Base-by-base conservation (phyloP, 2,113 vertebrate genomes). In the Cyrtonyx montezumae region DNA sequence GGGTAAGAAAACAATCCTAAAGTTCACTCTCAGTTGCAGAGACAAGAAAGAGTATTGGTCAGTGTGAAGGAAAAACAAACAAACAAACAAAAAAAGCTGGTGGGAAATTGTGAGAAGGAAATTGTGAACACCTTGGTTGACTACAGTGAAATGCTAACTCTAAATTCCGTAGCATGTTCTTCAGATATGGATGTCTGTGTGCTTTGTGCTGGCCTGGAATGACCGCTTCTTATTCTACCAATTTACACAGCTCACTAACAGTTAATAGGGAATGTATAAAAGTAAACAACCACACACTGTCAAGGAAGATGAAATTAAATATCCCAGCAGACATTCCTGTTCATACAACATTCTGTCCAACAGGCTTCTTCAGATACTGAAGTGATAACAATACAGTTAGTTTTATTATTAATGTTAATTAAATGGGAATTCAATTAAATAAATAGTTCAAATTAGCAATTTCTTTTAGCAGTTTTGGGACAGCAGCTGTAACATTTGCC, bases 291-390 rank as follows among this genome's bases (percentile, higher is more conserved):
- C 0, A 8, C 49, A 79, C 82, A 75, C 12, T 88, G 65, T 80
- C 76, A 80, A 14, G 5, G 56, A 68, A 95, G 69, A 59, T 4
- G 85, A 91, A 94, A 96, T 75, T 83, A 90, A 94, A 94, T 80
- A 95, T 88, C 90, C 68, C 85, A 94, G 22, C 82, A 93, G 87
- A 94, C 86, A 90, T 81, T 94, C 74, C 49, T 79, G 53, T 66
- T 91, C 81, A 17, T 68, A 32, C 0, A 9, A 69, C 90, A 69
- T 81, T 94, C 81, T 89, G 81, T 63, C 59, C 93, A 83, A 46
- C 42, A 85, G 74, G 73, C 26, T 89, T 80, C 90, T 80, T 75
- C 69, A 63, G 69, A 90, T 53, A 81, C 62, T 81, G 9, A 77
- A 86, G 59, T 1, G 23, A 79, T 75, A 93, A 88, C 68, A 84